Base-by-base conservation (phyloP, 2,888 invertebrate genomes). In the Caenorhabditis virilis region DNA sequence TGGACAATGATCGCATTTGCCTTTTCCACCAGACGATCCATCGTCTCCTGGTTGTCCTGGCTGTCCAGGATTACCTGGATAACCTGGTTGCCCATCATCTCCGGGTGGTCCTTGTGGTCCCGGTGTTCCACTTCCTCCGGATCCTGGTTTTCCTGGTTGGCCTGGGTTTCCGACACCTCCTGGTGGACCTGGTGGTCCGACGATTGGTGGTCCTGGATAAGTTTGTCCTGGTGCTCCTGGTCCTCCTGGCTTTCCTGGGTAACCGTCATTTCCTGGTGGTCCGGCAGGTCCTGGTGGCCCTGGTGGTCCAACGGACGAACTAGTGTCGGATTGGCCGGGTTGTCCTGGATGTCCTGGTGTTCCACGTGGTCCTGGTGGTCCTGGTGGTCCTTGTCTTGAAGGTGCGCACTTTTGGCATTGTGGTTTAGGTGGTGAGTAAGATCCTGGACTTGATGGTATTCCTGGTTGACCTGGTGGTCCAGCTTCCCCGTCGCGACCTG, bases 271-370 rank as follows among this genome's bases (percentile, higher is more conserved):
- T 65, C 74, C 76, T 42, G 66, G 58, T 23, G 57, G 53, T 42
- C 74, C 74, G 15, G 38, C 45, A 39, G 63, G 55, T 41, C 76
- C 69, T 36, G 69, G 64, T 41, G 69, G 57, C 46, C 77, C 69
- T 45, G 77, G 68, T 42, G 62, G 58, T 51, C 71, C 70, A 15
- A 25, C 36, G 6, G 25, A 20, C 50, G 72, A 72, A 3, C 50
- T 38, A 2, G 26, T 36, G 33, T 39, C 52, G 1, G 60, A 42
- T 36, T 47, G 42, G 39, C 65, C 65, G 27, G 60, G 60, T 4
- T 41, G 51, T 39, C 65, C 65, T 22, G 56, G 56, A n/a, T 53
- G 60, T 53, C 65, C 65, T 45, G 65, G 65, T 27, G 36, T 43
- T 50, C 76, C 69, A 5, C 53, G 48, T 41, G 63, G 59, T 51